Evolutionary conservation across 2,113 vertebrate species (phyloP).

Genomic region (Pterocles gutturalis): DNA sequence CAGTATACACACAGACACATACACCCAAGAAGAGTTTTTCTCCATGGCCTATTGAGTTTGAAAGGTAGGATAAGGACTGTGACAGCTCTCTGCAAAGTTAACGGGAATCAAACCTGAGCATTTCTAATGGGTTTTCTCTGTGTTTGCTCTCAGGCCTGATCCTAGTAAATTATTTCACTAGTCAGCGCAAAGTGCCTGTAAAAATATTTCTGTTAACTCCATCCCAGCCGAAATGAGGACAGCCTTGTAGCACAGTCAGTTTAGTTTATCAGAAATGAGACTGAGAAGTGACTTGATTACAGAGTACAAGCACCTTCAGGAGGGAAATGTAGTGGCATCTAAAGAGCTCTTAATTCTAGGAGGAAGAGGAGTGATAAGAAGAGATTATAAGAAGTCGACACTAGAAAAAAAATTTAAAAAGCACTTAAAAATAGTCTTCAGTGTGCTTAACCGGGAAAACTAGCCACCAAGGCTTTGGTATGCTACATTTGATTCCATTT

Average conservation of each 20-base stretch:
- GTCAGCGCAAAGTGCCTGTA: background rate
- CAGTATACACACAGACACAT: no score
- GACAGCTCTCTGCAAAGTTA: background rate
- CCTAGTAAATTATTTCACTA: background rate
- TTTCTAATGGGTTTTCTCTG: background rate
- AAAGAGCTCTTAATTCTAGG: background rate
- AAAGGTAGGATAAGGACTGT: background rate
- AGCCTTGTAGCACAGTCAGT: background rate
- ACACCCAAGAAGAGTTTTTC: background rate
- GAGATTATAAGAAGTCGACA: background rate
- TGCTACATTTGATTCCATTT: background rate
- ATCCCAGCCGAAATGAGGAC: no score
- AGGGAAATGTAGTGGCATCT: background rate
- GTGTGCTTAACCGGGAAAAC: background rate
- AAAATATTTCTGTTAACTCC: background rate
- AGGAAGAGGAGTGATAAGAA: background rate
- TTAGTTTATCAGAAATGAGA: background rate
- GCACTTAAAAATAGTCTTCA: background rate
- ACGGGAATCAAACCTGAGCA: background rate
- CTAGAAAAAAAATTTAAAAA: background rate
- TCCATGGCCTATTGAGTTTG: background rate
- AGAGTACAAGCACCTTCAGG: background rate
- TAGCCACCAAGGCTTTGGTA: background rate
- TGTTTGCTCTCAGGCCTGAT: background rate
- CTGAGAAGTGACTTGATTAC: background rate